Percentiles rank a stretch among this genome's conserved stretches.
phyloP scores from a whole-genome alignment of 2,888 invertebrate genomes.

The Brachyopa scutellaris region DNA sequence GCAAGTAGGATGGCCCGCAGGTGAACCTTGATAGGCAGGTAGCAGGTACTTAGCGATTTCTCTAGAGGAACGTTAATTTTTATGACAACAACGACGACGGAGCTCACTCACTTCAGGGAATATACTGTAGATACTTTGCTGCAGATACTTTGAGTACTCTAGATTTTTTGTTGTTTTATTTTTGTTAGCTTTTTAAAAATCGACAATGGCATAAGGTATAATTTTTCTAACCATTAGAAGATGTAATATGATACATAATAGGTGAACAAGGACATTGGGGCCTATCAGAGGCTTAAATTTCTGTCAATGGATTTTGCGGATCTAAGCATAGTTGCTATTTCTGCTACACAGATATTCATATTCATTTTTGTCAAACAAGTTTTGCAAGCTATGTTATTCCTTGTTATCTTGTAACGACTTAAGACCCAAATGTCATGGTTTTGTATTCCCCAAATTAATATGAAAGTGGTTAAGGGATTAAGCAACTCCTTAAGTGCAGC shows the following conservation, averaged over 20 bases:
- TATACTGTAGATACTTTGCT: slow-evolving; percentile 18
- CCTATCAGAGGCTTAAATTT: slow-evolving; percentile 1
- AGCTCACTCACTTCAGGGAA: slow-evolving; percentile 63
- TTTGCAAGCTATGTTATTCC: too few relatives aligned
- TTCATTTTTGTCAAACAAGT: too few relatives aligned
- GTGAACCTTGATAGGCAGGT: slow-evolving; percentile 72
- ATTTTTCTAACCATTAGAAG: slow-evolving; percentile 31
- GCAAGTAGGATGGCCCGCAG: slow-evolving; percentile 62
- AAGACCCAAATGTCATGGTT: too few relatives aligned
- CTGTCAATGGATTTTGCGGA: too few relatives aligned
- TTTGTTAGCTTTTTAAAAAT: slow-evolving; percentile 20
- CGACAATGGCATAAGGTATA: slow-evolving; percentile 41
- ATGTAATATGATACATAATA: slow-evolving; percentile 15
- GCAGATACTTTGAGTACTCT: slow-evolving; percentile 5
- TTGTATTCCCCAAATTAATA: too few relatives aligned
- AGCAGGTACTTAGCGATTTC: slow-evolving; percentile 73
- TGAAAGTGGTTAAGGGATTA: too few relatives aligned
- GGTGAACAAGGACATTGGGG: not conserved
- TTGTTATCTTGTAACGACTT: too few relatives aligned
- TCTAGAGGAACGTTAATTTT: slow-evolving; percentile 72
- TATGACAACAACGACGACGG: slow-evolving; percentile 69
- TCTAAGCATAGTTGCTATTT: too few relatives aligned
- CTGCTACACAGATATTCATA: too few relatives aligned
- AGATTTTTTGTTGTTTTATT: not conserved
- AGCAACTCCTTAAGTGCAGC: too few relatives aligned